Evolutionary conservation across 2,797 vertebrate species (phyloP).

Genomic region (Mus minutoides): DNA sequence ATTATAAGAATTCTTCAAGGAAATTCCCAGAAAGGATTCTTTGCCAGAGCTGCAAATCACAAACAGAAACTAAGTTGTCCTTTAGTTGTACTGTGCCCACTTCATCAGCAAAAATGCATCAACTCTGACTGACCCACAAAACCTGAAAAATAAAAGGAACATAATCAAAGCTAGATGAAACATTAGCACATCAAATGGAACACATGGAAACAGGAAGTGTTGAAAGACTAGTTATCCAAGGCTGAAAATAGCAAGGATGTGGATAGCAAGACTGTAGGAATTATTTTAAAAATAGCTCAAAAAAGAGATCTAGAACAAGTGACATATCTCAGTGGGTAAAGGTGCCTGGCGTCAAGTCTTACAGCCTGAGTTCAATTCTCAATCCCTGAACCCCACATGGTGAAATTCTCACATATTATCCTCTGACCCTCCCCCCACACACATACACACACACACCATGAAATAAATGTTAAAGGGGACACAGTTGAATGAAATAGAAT

Average conservation of each 20-base stretch:
- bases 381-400: background rate
- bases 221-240: background rate
- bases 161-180: background rate
- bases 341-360: background rate
- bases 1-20: slow-evolving; percentile 41
- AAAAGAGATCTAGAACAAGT: background rate
- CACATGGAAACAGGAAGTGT: background rate
- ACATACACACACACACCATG: background rate
- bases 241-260: background rate
- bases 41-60: background rate
- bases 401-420: background rate
- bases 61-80: background rate
- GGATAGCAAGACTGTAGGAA: slow-evolving; percentile 17
- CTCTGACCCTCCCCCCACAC: background rate
- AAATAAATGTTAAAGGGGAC: background rate
- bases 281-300: background rate
- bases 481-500: background rate
- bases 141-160: background rate
- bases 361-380: background rate
- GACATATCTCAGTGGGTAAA: background rate
- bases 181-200: background rate
- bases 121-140: background rate
- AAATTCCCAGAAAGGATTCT: slow-evolving; percentile 8
- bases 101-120: slow-evolving; percentile 1
- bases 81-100: background rate